Conservation (phyloP, 2,113 vertebrate species). For the Calyptommatus sinebrachiatus region DNA sequence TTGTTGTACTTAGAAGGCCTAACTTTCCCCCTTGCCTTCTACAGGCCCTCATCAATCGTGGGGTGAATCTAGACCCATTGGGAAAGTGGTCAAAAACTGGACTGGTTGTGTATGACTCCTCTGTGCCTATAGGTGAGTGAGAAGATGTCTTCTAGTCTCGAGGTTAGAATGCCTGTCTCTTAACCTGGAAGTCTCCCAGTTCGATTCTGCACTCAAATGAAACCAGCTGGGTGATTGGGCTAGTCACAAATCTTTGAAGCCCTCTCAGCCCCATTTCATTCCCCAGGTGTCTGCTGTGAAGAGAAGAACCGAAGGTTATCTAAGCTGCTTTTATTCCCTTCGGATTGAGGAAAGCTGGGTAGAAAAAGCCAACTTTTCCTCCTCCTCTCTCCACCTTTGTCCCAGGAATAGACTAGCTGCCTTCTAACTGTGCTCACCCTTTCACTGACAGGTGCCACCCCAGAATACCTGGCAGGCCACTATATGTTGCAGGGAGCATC, state of each 20-base stretch:
- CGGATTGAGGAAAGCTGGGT: too few species aligned
- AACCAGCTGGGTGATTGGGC: too few species aligned
- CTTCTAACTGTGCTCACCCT: fast-evolving
- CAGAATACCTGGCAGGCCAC: conserved; percentile 94
- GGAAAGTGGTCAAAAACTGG: conserved; percentile 97
- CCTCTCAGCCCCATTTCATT: too few species aligned
- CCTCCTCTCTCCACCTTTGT: fast-evolving
- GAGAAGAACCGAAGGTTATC: too few species aligned
- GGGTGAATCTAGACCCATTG: conserved; percentile 93
- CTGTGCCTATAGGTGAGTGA: conserved; percentile 88
- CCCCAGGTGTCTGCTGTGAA: too few species aligned
- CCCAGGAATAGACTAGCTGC: too few species aligned
- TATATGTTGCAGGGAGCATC: conserved; percentile 98
- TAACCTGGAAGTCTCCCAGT: neutral
- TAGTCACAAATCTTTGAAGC: too few species aligned
- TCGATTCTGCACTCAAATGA: fast-evolving
- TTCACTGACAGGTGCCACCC: conserved; percentile 84
- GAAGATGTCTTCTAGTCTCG: neutral
- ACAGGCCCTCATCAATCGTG: conserved; percentile 94
- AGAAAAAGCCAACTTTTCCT: too few species aligned
- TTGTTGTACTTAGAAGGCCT: fast-evolving
- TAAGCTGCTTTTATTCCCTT: too few species aligned
- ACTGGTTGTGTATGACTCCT: conserved; percentile 93
- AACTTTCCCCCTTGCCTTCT: neutral
- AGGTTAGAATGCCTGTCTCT: too few species aligned